Evolutionary conservation across 2,797 vertebrate genomes (phyloP).

Genomic region (Borostomias antarcticus): DNA sequence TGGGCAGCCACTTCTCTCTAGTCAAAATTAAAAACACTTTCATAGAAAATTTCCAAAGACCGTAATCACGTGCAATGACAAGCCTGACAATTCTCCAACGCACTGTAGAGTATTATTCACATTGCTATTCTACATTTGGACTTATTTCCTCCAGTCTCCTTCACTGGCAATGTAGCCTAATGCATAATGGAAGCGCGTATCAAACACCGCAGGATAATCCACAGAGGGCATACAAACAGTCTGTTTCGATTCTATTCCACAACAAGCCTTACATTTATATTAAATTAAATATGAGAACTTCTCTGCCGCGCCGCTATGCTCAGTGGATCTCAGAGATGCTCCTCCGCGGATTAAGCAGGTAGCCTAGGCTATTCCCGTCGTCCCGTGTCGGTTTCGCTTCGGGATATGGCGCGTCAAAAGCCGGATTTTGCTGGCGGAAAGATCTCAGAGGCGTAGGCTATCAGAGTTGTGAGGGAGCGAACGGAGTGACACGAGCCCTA

Average conservation of each 20-base stretch:
- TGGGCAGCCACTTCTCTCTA: neutral
- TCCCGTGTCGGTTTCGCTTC: slow-evolving; percentile 23
- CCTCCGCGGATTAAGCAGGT: slow-evolving; percentile 43
- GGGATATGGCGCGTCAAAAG: slow-evolving; percentile 41
- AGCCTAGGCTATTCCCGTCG: slow-evolving; percentile 39
- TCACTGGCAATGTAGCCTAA: slow-evolving; percentile 41
- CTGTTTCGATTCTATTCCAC: neutral
- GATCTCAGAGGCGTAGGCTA: slow-evolving; percentile 5
- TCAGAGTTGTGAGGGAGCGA: slow-evolving; percentile 47
- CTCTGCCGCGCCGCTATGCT: slow-evolving; percentile 29
- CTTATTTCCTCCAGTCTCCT: slow-evolving; percentile 49
- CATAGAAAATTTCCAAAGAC: slow-evolving; percentile 42
- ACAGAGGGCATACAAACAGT: slow-evolving; percentile 20
- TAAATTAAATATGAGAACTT: slow-evolving; percentile 14
- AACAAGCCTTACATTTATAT: neutral
- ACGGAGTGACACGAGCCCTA: neutral
- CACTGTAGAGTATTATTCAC: neutral
- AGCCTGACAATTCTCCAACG: slow-evolving; percentile 39
- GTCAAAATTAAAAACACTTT: slow-evolving; percentile 17
- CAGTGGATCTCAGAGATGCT: neutral
- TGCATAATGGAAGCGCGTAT: slow-evolving; percentile 39
- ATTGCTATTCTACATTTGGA: slow-evolving; percentile 13
- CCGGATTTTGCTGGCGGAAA: slow-evolving; percentile 27
- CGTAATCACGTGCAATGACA: slow-evolving; percentile 32
- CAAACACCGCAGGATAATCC: slow-evolving; percentile 55